Percentiles rank a stretch among this genome's conserved stretches.
Conservation (phyloP, 1,140 invertebrate genomes). For the Drosophila nasuta region DNA sequence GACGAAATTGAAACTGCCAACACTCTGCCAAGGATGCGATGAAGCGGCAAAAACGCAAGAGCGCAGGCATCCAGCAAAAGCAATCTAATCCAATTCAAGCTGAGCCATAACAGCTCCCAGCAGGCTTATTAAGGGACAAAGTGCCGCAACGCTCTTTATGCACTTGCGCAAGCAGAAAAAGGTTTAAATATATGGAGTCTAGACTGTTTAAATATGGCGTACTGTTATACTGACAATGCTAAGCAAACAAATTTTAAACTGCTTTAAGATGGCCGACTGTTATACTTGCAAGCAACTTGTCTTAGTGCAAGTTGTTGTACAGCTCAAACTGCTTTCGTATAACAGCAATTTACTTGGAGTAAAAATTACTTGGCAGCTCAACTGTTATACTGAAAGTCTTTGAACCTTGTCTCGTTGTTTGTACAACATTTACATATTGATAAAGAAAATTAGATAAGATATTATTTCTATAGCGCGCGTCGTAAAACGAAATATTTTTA, state of each 20-base stretch:
- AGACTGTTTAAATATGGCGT: background rate
- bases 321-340: background rate
- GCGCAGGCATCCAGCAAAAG: background rate
- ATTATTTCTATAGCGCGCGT: background rate
- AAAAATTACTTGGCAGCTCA: background rate
- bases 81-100: constrained; percentile 35
- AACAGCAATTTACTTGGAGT: background rate
- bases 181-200: background rate
- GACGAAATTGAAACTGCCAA: constrained; percentile 75
- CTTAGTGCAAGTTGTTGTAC: too few species aligned
- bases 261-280: background rate
- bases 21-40: constrained; percentile 14
- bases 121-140: constrained; percentile 61
- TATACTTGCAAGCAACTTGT: background rate
- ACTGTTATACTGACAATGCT: background rate
- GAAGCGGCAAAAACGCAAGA: constrained; percentile 13
- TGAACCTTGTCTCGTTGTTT: constrained; percentile 15
- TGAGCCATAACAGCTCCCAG: constrained; percentile 65
- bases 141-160: constrained; percentile 47
- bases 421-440: constrained; percentile 6
- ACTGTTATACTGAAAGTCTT: constrained; percentile 9
- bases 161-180: constrained; percentile 14
- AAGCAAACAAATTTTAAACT: too few species aligned
- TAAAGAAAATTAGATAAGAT: constrained; percentile 1
- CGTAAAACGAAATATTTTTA: constrained; percentile 7